phyloP scores from a whole-genome alignment of 2,888 invertebrate species.

The Imbricaverruca yamaguchii region DNA sequence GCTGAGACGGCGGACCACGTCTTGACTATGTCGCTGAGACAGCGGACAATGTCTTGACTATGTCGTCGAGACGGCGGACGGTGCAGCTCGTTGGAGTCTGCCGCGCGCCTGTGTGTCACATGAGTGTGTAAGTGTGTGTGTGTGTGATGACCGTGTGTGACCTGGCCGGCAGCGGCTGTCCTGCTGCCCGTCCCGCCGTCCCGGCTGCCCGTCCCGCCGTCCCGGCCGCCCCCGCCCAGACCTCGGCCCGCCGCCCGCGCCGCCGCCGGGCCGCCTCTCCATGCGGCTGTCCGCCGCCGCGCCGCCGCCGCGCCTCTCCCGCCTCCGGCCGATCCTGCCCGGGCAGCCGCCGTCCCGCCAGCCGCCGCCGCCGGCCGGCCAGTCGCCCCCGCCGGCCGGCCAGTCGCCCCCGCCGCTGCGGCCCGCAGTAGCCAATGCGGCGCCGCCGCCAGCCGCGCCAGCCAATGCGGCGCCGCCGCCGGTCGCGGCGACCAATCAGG shows the following conservation, averaged over 20 bases:
- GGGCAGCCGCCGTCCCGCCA: not conserved
- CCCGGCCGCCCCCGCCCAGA: not conserved
- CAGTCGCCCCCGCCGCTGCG: not conserved
- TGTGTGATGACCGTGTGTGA: not conserved
- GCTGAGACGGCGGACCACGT: too few species aligned
- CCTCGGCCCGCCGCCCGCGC: not conserved
- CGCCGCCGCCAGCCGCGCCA: not conserved
- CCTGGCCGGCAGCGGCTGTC: not conserved
- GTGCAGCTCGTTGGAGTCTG: not conserved
- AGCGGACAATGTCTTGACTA: too few species aligned
- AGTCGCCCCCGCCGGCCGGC: not conserved
- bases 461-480: not conserved
- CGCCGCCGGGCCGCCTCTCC: not conserved
- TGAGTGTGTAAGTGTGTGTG: too few species aligned
- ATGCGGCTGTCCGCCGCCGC: not conserved
- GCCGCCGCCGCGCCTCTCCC: not conserved
- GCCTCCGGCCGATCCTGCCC: too few species aligned
- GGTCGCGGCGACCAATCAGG: not conserved
- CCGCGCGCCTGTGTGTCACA: not conserved
- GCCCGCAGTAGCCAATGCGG: not conserved
- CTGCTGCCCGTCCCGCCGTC: not conserved
- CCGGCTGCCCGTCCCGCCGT: not conserved
- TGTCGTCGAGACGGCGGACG: not conserved
- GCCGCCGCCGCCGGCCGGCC: not conserved
- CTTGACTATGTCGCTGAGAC: too few species aligned